Base-by-base conservation (phyloP, 2,113 vertebrate genomes). In the Erpornis zantholeuca region DNA sequence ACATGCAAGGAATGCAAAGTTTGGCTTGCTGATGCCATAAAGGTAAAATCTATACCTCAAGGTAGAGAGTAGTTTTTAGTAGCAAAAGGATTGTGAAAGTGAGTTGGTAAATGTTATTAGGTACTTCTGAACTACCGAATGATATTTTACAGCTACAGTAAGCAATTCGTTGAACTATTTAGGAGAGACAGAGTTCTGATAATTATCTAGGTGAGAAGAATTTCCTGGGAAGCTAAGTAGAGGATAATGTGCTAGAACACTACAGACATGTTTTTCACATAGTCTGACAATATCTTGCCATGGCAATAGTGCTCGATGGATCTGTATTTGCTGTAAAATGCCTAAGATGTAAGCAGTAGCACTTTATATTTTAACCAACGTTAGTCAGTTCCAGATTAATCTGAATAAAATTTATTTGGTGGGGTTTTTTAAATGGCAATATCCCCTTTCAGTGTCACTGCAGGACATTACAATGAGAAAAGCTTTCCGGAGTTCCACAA, bases 401-500 rank as follows among this genome's bases (percentile, higher is more conserved):
- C 61, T 35, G 75, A 88, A 40, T n/a, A 56, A 90, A 90, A 68
- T 69, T 18, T 54, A 21, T 72, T 42, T 50, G 59, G 5, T 82
- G 33, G 1, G 22, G 7, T 19, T 59, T 35, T 60, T 59, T 10
- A 36, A 90, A 84, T 27, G 92, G 23, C 35, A n/a, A 27, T 89
- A 31, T 97, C 16, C 24, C 79, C 49, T 96, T 97, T 65, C 96
- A 99, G 99, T 99, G 94, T 99, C 99, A 80, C 97, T 99, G 89
- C 99, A 99, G 98, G 99, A 99, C 97, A 99, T 99, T 86, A 99
- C 99, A 33, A 99, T 99, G 99, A 99, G 99, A 95, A 99, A 99
- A 97, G 99, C 99, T 31, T 99, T 99, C 97, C 98, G 99, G 96
- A 99, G 99, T 94, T 99, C 99, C 73, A 99, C 99, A 28, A 98